phyloP scores from a whole-genome alignment of 2,888 invertebrate genomes.

The Andrena bicolor region DNA sequence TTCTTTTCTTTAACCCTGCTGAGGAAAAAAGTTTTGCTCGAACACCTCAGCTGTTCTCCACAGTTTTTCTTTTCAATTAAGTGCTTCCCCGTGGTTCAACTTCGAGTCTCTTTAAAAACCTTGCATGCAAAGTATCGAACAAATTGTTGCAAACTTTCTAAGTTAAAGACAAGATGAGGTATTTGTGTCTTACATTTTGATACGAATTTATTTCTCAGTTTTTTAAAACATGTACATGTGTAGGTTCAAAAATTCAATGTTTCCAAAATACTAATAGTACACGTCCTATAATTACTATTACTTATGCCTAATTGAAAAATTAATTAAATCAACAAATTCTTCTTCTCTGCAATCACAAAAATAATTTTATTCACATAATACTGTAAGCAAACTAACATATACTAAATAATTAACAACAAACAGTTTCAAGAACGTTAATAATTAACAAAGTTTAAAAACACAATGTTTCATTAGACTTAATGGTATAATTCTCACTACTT shows the following conservation, averaged over 20 bases:
- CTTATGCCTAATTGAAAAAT: neutral
- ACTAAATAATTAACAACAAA: too few species aligned
- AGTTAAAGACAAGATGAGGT: neutral
- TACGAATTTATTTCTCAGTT: too few species aligned
- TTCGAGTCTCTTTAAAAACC: neutral
- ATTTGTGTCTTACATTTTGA: neutral
- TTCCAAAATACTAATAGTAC: too few species aligned
- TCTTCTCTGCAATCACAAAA: too few species aligned
- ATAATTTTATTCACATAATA: too few species aligned
- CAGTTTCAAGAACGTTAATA: neutral
- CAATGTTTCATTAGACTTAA: too few species aligned
- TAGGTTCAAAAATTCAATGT: neutral
- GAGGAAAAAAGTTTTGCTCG: neutral
- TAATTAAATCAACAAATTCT: neutral
- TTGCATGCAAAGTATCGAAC: slow-evolving; percentile 4
- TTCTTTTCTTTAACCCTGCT: neutral
- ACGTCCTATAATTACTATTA: too few species aligned
- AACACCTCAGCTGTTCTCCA: neutral
- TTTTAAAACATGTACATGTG: neutral
- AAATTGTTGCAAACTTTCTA: neutral
- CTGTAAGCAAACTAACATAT: neutral
- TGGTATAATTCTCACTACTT: too few species aligned
- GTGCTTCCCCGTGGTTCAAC: neutral
- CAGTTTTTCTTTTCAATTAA: slow-evolving; percentile 13
- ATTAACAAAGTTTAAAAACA: neutral